phyloP scores from a whole-genome alignment of 2,888 invertebrate species.

The Tipula vernalis region DNA sequence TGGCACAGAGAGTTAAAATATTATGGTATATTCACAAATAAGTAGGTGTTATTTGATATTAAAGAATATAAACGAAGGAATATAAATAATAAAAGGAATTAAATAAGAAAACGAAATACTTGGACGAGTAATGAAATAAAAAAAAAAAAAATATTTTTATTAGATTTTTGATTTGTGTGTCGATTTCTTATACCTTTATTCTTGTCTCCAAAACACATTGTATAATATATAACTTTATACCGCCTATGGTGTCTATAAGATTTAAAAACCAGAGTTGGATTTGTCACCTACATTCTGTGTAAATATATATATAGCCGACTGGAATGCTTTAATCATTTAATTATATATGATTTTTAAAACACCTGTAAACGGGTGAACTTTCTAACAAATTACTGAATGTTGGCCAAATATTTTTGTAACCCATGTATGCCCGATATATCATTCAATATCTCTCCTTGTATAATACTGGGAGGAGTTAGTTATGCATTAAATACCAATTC shows the following conservation, averaged over 20 bases:
- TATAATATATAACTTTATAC: background rate
- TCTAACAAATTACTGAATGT: background rate
- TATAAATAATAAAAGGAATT: conserved; percentile 4
- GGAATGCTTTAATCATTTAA: background rate
- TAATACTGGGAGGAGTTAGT: background rate
- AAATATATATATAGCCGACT: no score
- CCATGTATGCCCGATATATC: background rate
- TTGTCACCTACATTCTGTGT: background rate
- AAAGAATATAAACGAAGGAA: background rate
- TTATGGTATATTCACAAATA: conserved; percentile 1
- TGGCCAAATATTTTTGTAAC: background rate
- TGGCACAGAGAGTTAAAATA: background rate
- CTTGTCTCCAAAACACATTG: background rate
- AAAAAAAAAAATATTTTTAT: background rate
- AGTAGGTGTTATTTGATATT: conserved; percentile 10
- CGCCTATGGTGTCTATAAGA: background rate
- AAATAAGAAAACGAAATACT: background rate
- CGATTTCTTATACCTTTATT: background rate
- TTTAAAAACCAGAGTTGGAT: background rate
- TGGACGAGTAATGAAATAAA: conserved; percentile 4
- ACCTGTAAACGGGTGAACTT: background rate
- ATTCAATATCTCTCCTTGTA: background rate
- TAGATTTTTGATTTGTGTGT: conserved; percentile 4
- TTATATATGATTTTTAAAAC: background rate
- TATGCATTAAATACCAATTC: background rate